A percentile compares a stretch with the other conserved stretches of the same genome.
These are phyloP conservation scores for Trichopoda pennipes DNA, from an alignment of 2,888 invertebrate species.

Conservation along the genomic window DNA sequence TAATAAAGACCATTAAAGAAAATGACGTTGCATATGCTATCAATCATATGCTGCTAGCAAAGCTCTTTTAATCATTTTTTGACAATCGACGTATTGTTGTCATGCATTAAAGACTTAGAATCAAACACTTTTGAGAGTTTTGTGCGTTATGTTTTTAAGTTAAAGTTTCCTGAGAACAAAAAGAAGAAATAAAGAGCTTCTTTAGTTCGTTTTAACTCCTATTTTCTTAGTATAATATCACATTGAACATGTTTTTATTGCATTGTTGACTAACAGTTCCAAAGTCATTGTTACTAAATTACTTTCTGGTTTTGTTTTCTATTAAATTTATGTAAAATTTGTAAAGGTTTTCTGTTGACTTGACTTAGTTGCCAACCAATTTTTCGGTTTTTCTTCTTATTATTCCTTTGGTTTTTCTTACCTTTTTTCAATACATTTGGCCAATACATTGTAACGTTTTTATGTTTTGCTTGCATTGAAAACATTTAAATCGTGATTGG, in stretches of 20 bases:
- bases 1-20: no score
- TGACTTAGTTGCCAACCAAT: conserved; percentile 3
- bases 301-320: conserved; percentile 2
- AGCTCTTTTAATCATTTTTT: no score
- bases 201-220: conserved; percentile 13
- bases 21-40: no score
- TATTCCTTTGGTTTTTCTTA: conserved; percentile 12
- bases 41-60: no score
- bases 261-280: conserved; percentile 43
- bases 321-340: conserved; percentile 55
- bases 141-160: no score
- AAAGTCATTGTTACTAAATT: conserved; percentile 63
- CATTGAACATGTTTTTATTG: conserved; percentile 14
- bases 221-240: no score
- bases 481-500: conserved; percentile 68
- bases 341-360: conserved; percentile 2
- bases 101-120: no score
- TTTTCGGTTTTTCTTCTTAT: conserved; percentile 16
- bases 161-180: no score
- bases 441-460: conserved; percentile 49
- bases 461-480: conserved; percentile 58
- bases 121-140: no score
- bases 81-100: no score
- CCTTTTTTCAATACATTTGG: conserved; percentile 35
- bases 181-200: not conserved